phyloP scores from a whole-genome alignment of 2,888 invertebrate genomes.

The Habrosyne pyritoides region DNA sequence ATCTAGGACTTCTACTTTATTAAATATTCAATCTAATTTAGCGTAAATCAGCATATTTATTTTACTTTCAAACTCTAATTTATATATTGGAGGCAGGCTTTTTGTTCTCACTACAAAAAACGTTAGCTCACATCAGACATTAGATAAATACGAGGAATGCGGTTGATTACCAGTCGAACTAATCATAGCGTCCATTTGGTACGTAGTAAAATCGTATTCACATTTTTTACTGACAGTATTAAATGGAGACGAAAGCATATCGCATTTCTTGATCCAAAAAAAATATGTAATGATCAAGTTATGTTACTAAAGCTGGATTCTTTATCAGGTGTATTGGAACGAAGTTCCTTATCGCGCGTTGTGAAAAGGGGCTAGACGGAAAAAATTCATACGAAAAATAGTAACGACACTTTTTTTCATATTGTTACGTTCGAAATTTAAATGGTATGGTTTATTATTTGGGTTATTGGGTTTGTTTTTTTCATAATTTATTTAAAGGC shows the following conservation, averaged over 20 bases:
- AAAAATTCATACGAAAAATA: too few species aligned
- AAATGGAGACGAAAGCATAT: neutral
- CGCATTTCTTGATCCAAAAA: neutral
- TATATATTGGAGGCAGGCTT: neutral
- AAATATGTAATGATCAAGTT: neutral
- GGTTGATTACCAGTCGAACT: constrained; percentile 1
- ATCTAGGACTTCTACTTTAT: constrained; percentile 18
- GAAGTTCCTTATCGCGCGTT: too few species aligned
- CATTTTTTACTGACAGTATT: neutral
- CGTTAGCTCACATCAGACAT: neutral
- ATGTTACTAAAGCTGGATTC: too few species aligned
- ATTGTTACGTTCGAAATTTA: too few species aligned
- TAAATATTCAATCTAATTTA: constrained; percentile 10
- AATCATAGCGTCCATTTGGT: neutral
- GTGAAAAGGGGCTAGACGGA: too few species aligned
- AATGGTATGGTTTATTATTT: too few species aligned
- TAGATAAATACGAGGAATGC: constrained; percentile 3
- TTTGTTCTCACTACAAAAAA: neutral
- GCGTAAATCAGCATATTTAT: neutral
- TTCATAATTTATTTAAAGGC: too few species aligned
- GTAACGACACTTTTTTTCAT: too few species aligned
- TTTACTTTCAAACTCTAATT: neutral
- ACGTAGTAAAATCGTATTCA: neutral
- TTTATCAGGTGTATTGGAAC: too few species aligned
- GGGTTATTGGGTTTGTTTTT: too few species aligned